Percentiles rank a stretch among this genome's conserved stretches.
phyloP scores from a whole-genome alignment of 2,113 vertebrate genomes.

The Colossoma macropomum region DNA sequence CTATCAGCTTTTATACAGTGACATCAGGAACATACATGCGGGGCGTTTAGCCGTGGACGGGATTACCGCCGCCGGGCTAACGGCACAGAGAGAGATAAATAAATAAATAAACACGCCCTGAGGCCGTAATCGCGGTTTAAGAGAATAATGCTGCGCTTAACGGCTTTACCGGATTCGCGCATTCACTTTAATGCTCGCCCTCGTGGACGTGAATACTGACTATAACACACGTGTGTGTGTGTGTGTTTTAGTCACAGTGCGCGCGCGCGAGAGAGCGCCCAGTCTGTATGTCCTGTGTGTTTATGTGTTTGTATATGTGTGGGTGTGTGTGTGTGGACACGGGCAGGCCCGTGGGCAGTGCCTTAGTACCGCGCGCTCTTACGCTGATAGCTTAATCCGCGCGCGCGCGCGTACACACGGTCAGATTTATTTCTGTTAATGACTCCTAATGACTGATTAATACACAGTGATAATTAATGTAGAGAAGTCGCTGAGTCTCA shows the following conservation, averaged over 20 bases:
- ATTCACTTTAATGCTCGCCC: neutral
- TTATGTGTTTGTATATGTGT: neutral
- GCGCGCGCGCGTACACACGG: neutral
- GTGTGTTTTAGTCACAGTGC: too few species aligned
- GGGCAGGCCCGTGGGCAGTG: neutral
- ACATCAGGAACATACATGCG: neutral
- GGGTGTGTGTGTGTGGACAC: neutral
- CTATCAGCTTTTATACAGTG: neutral
- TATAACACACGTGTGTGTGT: neutral
- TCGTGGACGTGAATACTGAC: neutral
- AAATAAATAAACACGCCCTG: conserved; percentile 44
- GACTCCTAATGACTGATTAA: conserved; percentile 71
- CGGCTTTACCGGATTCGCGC: neutral
- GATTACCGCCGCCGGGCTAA: conserved; percentile 43
- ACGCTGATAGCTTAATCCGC: neutral
- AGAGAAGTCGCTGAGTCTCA: conserved; percentile 60
- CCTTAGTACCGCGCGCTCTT: neutral
- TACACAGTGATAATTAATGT: conserved; percentile 68
- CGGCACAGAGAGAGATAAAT: neutral
- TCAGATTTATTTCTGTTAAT: conserved; percentile 62
- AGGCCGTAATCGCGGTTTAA: conserved; percentile 69
- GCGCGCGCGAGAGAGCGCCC: neutral
- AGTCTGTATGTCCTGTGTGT: neutral
- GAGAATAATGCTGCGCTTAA: conserved; percentile 36
- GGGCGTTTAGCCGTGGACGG: neutral